Conservation (phyloP, 2,797 vertebrate species). For the Rhabdomys pumilio region DNA sequence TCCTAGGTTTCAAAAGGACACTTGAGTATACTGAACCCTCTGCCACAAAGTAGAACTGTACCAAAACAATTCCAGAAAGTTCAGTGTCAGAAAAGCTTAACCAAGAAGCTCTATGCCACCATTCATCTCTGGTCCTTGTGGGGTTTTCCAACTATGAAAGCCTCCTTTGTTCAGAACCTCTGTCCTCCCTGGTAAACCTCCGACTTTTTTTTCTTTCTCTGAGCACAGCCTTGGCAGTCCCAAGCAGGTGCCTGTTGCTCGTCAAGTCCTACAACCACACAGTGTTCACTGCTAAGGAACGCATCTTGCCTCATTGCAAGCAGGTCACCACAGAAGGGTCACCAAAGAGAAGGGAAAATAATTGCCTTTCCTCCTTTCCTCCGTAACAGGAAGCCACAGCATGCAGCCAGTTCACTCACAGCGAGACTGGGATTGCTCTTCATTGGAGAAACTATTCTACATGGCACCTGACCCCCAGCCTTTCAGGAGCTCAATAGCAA, state of each 20-base stretch:
- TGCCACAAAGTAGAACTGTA: slow-evolving; percentile 45
- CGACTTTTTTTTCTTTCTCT: not conserved
- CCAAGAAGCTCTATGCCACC: slow-evolving; percentile 16
- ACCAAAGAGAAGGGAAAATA: slow-evolving; percentile 21
- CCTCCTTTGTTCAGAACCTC: slow-evolving; percentile 62
- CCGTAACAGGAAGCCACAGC: not conserved
- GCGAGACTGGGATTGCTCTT: not conserved
- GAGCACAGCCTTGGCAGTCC: not conserved
- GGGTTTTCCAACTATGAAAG: slow-evolving; percentile 46
- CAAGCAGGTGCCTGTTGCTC: not conserved
- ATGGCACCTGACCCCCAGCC: not conserved
- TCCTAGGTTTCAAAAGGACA: slow-evolving; percentile 31
- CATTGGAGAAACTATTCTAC: not conserved
- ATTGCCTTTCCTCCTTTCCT: not conserved
- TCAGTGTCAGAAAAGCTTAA: slow-evolving; percentile 38
- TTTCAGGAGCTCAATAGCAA: not conserved
- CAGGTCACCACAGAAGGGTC: not conserved
- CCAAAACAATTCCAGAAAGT: slow-evolving; percentile 36
- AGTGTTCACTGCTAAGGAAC: not conserved
- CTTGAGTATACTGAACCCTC: not conserved
- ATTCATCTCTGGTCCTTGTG: not conserved
- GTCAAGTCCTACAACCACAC: not conserved
- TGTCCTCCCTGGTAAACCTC: slow-evolving; percentile 21
- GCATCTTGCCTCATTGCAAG: not conserved
- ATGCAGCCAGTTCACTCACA: not conserved